These are phyloP conservation scores for Wasmannia auropunctata DNA, from an alignment of 1,140 invertebrate genomes.

Conservation along the genomic window DNA sequence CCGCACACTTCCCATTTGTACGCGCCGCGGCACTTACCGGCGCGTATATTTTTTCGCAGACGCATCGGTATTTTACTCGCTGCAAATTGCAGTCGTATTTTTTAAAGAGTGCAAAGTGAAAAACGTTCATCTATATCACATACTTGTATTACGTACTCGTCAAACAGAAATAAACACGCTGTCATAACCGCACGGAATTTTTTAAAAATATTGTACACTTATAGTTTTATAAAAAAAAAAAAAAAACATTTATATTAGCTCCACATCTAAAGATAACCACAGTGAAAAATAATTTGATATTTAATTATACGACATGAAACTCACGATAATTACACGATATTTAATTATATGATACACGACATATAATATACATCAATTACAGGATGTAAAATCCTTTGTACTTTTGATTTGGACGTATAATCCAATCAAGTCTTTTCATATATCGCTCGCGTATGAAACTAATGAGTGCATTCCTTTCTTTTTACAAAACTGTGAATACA, in stretches of 20 bases:
- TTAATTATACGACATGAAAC: background rate
- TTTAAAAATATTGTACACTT: no score
- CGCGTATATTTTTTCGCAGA: constrained; percentile 63
- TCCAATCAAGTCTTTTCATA: background rate
- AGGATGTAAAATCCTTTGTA: background rate
- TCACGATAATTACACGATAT: constrained; percentile 3
- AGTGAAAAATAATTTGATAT: background rate
- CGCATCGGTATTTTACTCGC: constrained; percentile 32
- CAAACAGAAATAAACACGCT: background rate
- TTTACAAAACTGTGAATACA: background rate
- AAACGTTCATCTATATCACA: constrained; percentile 19
- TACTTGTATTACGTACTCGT: background rate
- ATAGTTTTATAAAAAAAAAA: no score
- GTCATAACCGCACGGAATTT: background rate
- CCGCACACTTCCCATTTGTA: constrained; percentile 71
- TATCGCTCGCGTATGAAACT: background rate
- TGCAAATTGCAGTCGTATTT: constrained; percentile 42
- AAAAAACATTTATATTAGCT: background rate
- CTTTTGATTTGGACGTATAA: background rate
- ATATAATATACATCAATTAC: background rate
- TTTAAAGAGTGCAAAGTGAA: constrained; percentile 43
- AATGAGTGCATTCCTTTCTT: background rate
- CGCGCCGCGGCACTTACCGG: constrained; percentile 50
- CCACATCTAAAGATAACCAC: no score
- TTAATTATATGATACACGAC: background rate